A percentile compares a stretch with the other conserved stretches of the same genome.
phyloP scores from a whole-genome alignment of 2,113 vertebrate species.

The Garra rufa region DNA sequence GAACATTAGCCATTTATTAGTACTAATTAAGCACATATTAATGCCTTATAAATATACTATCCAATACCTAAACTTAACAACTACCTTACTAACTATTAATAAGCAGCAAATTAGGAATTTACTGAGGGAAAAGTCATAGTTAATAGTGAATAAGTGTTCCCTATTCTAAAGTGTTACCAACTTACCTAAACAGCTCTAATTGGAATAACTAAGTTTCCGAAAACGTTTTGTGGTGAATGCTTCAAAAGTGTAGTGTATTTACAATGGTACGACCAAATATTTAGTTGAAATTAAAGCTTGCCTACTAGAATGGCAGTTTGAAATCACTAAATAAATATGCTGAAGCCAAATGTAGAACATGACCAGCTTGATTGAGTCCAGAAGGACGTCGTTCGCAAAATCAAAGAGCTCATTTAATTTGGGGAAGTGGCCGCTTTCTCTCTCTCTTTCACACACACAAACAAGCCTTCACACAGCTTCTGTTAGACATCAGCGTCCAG shows the following conservation, averaged over 20 bases:
- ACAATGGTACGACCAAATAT: slow-evolving; percentile 1
- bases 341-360: slow-evolving; percentile 7
- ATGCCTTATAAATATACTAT: no score
- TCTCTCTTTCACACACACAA: slow-evolving; percentile 3
- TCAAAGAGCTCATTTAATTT: slow-evolving; percentile 36
- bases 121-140: no score
- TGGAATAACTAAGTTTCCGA: not conserved
- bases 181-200: not conserved
- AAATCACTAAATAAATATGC: slow-evolving; percentile 25
- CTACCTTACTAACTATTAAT: no score
- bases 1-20: no score
- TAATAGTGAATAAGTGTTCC: no score
- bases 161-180: no score
- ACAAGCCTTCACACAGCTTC: not conserved
- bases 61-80: no score
- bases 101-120: no score
- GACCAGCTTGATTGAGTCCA: slow-evolving; percentile 36
- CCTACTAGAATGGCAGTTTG: not conserved
- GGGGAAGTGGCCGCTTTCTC: slow-evolving; percentile 13
- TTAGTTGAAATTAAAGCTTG: not conserved
- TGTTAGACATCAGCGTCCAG: slow-evolving; percentile 26
- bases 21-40: no score
- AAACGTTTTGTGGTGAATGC: not conserved
- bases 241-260: not conserved
- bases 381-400: slow-evolving; percentile 30